Evolutionary conservation across 1,140 invertebrate genomes (phyloP).

Genomic region (Physella acuta): DNA sequence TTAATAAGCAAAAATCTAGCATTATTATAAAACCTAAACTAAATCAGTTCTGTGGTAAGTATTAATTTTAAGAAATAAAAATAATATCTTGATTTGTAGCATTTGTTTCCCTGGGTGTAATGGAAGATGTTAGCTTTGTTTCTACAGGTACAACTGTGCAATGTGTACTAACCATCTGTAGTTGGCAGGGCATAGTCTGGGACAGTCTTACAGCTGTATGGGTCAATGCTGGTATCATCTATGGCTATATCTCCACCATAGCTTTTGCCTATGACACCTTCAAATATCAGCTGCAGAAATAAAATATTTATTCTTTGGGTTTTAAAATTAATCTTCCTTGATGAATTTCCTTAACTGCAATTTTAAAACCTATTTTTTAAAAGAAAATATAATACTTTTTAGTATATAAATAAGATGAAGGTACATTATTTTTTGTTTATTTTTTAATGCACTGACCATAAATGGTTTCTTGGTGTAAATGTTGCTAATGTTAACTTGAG

Average conservation of each 20-base stretch:
- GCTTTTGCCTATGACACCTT: conserved; percentile 38
- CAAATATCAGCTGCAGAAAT: conserved; percentile 38
- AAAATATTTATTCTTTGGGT: background rate
- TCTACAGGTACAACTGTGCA: background rate
- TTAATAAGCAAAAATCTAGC: no score
- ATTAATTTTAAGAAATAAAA: background rate
- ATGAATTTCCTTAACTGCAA: no score
- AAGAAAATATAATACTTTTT: no score
- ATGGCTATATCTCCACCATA: conserved; percentile 48
- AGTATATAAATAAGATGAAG: no score
- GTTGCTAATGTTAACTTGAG: conserved; percentile 40
- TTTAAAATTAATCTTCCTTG: no score
- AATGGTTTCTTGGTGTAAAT: conserved; percentile 44
- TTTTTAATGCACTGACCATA: no score
- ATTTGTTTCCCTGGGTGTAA: background rate
- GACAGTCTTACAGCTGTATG: conserved; percentile 25
- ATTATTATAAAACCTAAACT: background rate
- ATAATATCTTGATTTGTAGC: background rate
- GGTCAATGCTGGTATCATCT: conserved; percentile 46
- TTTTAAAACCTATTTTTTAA: no score
- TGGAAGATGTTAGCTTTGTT: background rate
- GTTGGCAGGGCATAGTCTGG: conserved; percentile 29
- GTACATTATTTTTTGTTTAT: no score
- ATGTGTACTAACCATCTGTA: conserved; percentile 20
- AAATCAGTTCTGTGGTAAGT: background rate